Evolutionary conservation across 2,797 vertebrate genomes (phyloP), one percentile per base, ranked within the genome.

Genomic region (Moxostoma hubbsi): DNA sequence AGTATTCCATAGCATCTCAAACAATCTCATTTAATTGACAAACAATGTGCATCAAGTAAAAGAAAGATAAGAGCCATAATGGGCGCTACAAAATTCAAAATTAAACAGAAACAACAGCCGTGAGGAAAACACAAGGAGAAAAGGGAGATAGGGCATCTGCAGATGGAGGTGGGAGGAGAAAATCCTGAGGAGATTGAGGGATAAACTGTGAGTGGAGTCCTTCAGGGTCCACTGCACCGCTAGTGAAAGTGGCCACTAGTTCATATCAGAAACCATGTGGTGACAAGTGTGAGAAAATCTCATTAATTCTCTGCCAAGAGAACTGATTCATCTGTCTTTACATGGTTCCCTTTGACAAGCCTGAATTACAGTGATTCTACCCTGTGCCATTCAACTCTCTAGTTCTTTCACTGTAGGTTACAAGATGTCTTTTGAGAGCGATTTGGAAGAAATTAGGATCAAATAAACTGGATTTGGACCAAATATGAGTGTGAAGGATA

Each of bases 261-360:
- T 76, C 69, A 82, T 77, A 84, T 79, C 76, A 80, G 77, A 77
- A 78, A 55, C 54, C 58, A 76, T 69, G 75, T 47, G 77, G 64
- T 71, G 75, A 84, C 73, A 67, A 76, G 53, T 73, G 76, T 79
- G 79, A 81, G 73, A 54, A 82, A 83, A 85, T 85, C 76, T 69
- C 69, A 83, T 82, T 79, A 67, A 73, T 72, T 75, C 81, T 84
- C 77, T 18, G 65, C 81, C 70, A 75, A 81, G 57, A 80, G 67
- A 70, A 71, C 66, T 47, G 59, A 69, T 81, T 81, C 74, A 79
- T 83, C 72, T 74, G 77, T 65, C 77, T 75, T 51, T 67, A 46
- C 80, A 81, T 71, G 73, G 43, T 79, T 79, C n/a, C 77, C 51
- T 73, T 57, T 46, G 54, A 16, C 77, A 62, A 58, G 62, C 10